Conservation (phyloP, 2,113 vertebrate genomes). For the Triplophysa tibetana region DNA sequence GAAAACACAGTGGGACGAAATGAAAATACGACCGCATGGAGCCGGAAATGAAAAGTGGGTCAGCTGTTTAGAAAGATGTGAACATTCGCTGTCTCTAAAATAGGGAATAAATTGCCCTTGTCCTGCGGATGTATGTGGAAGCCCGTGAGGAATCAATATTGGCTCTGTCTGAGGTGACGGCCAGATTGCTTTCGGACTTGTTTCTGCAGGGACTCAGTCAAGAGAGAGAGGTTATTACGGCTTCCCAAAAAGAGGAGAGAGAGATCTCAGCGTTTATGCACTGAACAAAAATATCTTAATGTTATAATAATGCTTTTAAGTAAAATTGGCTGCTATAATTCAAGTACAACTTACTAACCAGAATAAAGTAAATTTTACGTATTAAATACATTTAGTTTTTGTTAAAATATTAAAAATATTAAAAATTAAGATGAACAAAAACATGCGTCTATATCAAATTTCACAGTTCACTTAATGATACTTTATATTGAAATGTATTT, state of each 20-base stretch:
- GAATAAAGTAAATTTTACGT: too few relatives aligned
- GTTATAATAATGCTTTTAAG: too few relatives aligned
- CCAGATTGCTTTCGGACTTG: constrained; percentile 76
- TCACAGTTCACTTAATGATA: too few relatives aligned
- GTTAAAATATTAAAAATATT: too few relatives aligned
- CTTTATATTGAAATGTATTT: too few relatives aligned
- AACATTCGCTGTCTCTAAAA: constrained; percentile 61
- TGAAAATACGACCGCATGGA: constrained; percentile 19
- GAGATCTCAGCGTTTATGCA: constrained; percentile 17
- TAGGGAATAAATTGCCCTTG: constrained; percentile 73
- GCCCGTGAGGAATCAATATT: constrained; percentile 74
- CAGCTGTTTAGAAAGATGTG: constrained; percentile 73
- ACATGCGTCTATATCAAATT: too few relatives aligned
- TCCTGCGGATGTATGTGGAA: constrained; percentile 66
- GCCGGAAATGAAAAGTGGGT: constrained; percentile 64
- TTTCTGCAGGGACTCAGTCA: constrained; percentile 65
- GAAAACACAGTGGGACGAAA: background rate
- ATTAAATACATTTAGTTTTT: too few relatives aligned
- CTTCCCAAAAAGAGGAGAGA: constrained; percentile 44
- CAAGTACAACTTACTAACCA: too few relatives aligned
- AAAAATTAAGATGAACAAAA: too few relatives aligned
- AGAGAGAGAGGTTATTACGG: constrained; percentile 56
- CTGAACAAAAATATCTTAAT: too few relatives aligned
- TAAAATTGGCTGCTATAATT: too few relatives aligned
- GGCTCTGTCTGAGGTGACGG: constrained; percentile 68